Conservation (phyloP, 1,140 invertebrate genomes). For the Grapholita molesta region DNA sequence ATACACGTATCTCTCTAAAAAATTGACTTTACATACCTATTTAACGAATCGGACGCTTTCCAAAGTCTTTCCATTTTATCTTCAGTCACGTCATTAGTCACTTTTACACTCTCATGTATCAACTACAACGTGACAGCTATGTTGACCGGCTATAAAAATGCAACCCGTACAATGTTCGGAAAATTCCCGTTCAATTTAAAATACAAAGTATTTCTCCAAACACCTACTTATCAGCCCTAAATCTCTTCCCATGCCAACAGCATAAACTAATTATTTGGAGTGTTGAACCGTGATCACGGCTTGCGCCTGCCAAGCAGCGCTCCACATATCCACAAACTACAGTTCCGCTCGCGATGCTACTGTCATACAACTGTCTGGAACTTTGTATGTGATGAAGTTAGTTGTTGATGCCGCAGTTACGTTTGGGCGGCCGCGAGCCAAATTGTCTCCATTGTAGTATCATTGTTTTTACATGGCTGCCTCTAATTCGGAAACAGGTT, state of each 20-base stretch:
- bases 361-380: constrained; percentile 9
- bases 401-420: not conserved
- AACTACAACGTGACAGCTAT: too few relatives aligned
- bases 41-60: too few relatives aligned
- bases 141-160: too few relatives aligned
- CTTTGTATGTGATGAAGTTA: not conserved
- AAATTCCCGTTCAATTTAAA: too few relatives aligned
- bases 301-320: constrained; percentile 3
- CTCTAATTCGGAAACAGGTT: not conserved
- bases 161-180: too few relatives aligned
- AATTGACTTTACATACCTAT: too few relatives aligned
- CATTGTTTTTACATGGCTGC: not conserved
- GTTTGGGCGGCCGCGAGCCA: not conserved
- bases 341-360: not conserved
- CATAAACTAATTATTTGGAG: constrained; percentile 5
- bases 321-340: not conserved
- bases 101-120: too few relatives aligned
- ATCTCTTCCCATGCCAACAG: not conserved
- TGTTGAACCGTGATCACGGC: not conserved
- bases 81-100: too few relatives aligned
- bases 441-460: not conserved
- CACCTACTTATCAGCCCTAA: too few relatives aligned
- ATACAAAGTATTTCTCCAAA: too few relatives aligned
- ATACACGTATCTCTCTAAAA: too few relatives aligned
- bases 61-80: too few relatives aligned